phyloP scores from a whole-genome alignment of 2,888 invertebrate genomes.

The Nomada ruficornis region DNA sequence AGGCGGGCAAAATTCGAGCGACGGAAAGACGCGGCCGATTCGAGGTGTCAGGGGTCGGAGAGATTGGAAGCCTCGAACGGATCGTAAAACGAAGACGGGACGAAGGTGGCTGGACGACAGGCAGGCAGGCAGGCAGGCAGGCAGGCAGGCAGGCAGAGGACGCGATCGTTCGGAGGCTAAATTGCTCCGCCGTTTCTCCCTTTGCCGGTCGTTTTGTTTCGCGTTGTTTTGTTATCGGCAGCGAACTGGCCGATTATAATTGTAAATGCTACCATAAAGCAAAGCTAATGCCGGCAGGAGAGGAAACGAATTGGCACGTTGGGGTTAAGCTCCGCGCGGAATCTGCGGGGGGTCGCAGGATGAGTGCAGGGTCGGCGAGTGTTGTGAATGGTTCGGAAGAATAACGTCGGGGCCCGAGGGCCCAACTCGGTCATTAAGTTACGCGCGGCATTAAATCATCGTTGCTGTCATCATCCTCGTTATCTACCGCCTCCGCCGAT shows the following conservation, averaged over 20 bases:
- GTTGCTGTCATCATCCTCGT: slow-evolving; percentile 84
- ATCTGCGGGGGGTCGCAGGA: slow-evolving; percentile 75
- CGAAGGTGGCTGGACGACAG: no score
- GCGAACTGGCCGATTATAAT: slow-evolving; percentile 78
- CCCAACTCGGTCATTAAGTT: slow-evolving; percentile 79
- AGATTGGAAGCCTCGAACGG: no score
- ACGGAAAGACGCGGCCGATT: no score
- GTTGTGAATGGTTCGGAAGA: slow-evolving; percentile 81
- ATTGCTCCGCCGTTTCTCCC: background rate
- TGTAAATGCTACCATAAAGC: slow-evolving; percentile 82
- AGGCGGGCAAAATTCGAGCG: no score
- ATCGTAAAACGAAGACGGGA: no score
- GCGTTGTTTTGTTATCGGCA: slow-evolving; percentile 49
- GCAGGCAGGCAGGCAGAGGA: no score
- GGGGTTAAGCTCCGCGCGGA: slow-evolving; percentile 72
- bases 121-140: no score
- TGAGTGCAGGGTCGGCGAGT: slow-evolving; percentile 60
- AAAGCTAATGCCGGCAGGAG: slow-evolving; percentile 71
- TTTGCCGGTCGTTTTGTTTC: slow-evolving; percentile 26
- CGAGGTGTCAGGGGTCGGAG: no score
- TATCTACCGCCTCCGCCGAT: slow-evolving; percentile 79
- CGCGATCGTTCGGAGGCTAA: no score
- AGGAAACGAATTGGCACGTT: slow-evolving; percentile 76
- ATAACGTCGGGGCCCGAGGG: slow-evolving; percentile 75
- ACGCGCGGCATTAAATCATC: slow-evolving; percentile 82